Evolutionary conservation across 2,888 invertebrate genomes (phyloP), one percentile per base, ranked within the genome.

Genomic region (Gisinianus flammeolus): DNA sequence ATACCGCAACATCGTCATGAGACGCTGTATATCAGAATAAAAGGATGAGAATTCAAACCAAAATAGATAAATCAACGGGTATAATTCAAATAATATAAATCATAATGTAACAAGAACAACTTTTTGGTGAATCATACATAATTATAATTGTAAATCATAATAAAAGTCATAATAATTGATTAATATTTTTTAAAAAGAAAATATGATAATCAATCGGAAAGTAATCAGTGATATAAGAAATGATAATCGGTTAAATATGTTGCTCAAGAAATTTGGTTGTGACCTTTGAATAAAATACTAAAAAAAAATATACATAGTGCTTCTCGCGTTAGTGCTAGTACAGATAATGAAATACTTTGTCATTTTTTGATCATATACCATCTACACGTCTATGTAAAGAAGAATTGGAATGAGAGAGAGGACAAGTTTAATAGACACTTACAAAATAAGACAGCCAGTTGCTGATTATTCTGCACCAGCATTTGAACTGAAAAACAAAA

Each of bases 361-460:
- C 44, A 6, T 44, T 16, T 44, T 44, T 44, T 44, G 44, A 44
- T 35, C 5, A 35, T 35, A 35, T 35, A 35, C 35, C n/a, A 35
- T 35, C 35, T 35, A 35, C n/a, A n/a, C n/a, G n/a, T n/a, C n/a
- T n/a, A n/a, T n/a, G n/a, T n/a, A n/a, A n/a, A n/a, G n/a, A n/a
- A n/a, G n/a, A n/a, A n/a, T n/a, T n/a, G n/a, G n/a, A n/a, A n/a
- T n/a, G n/a, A n/a, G n/a, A n/a, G n/a, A n/a, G n/a, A n/a, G n/a
- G 30, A 30, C 1, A 56, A 54, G 30, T 75, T 62, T 22, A 24
- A 22, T 24, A 1, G n/a, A 44, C 73, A 88, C 92, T 91, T 90
- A 96, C 96, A 96, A 88, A 96, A 96, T 79, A 96, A 89, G 79
- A 96, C 96, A 81, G 95, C 95, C 85, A 96, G 90, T 83, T 93